Base-by-base conservation (phyloP, 1,140 invertebrate genomes). In the Ips typographus region DNA sequence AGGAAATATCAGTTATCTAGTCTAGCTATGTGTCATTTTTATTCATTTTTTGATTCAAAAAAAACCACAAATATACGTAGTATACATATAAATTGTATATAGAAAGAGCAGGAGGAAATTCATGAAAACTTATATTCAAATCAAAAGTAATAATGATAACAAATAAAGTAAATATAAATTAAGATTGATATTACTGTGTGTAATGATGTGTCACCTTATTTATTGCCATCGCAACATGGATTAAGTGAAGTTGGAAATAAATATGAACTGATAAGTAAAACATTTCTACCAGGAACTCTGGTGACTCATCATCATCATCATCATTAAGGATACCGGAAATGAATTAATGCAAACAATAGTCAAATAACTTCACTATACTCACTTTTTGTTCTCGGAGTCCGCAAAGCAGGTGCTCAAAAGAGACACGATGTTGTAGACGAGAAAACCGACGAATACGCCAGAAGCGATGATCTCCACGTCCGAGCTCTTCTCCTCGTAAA, bases 391-490 rank as follows among this genome's bases (percentile, higher is more conserved):
- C 43, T 90, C 87, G 36, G 86, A 89, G 22, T 85, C 88, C 1
- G 89, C 91, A 72, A 94, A 91, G 62, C 89, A 87, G 74, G 83
- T 88, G 37, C 87, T 88, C 72, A 92, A 85, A 8, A 91, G 77
- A 41, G 91, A 86, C 2, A 89, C 89, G 1, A 83, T 80, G 0
- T 90, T 92, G 80, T 92, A 93, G 40, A 94, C 90, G 72, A 94
- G 88, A 79, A 89, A 94, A 6, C 92, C 93, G 2, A 94, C 90
- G 70, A 94, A 89, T 1, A 94, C 89, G 7, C 92, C 92, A 0
- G 91, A 92, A 1, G 91, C 91, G 0, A 94, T 87, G 6, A 93
- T 93, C 83, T 94, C 92, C 39, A 89, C 89, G 77, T 94, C 92
- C 1, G 91, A 87, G 79, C 89, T 91, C 81, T 94, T 94, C 75